Evolutionary conservation across 2,888 invertebrate genomes (phyloP), one percentile per base, ranked within the genome.

Genomic region (Dioctria linearis): DNA sequence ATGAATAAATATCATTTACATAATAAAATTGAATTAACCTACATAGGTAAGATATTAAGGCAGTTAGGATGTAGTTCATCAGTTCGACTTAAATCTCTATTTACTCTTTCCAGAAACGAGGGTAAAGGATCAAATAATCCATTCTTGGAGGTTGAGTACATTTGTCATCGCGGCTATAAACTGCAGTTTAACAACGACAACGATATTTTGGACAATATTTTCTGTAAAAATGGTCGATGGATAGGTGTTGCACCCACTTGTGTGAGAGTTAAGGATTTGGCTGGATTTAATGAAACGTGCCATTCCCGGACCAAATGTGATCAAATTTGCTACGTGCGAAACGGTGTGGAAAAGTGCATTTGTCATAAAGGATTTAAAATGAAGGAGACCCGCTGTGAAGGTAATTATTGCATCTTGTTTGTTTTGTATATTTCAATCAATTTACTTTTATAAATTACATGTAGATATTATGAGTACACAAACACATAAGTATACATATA

Each of bases 341-440:
- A 83, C 78, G 87, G 86, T 79, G 85, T 83, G 80, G 89, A 86
- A 83, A 88, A 87, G 83, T 91, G 91, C 83, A 86, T 87, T 37
- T 91, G 91, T 84, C 87, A 88, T 81, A 86, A 88, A 76, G 91
- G 91, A 79, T 90, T 89, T 84, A 85, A 86, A 65, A 85, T 86
- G 51, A 86, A 90, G 76, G 83, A 82, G 76, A 79, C 75, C 63
- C 82, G 82, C 6, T 84, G 84, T 76, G 80, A 80, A 73, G 84
- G 84, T 84, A 82, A 75, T 61, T 61, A 61, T 13, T 61, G 3
- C 2, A 25, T 2, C 25, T 25, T 25, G 25, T 25, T 25, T 25
- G 25, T 25, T 25, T 25, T 25, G 25, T 25, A 25, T 25, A 25
- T 25, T 25, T 25, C 25, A 25, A 25, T 25, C 25, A 25, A 25